phyloP scores from a whole-genome alignment of 2,888 invertebrate genomes.

The Steinernema carpocapsae region DNA sequence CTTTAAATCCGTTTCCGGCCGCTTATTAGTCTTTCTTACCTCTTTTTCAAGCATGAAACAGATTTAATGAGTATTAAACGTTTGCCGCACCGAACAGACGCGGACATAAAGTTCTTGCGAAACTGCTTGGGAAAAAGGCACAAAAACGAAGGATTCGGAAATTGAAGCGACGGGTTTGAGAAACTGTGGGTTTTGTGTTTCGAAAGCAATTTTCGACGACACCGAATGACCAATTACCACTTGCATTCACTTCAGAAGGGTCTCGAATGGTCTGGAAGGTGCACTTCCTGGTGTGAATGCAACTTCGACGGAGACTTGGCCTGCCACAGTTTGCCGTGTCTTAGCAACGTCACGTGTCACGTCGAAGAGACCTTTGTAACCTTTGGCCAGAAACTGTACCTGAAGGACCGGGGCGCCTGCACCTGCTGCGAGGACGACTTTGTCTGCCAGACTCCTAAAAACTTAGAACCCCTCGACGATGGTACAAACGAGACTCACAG shows the following conservation, averaged over 20 bases:
- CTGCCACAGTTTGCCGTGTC: slow-evolving; percentile 58
- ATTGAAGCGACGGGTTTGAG: too few relatives aligned
- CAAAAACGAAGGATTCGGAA: too few relatives aligned
- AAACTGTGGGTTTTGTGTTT: background rate
- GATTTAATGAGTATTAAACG: too few relatives aligned
- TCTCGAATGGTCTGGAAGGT: slow-evolving; percentile 61
- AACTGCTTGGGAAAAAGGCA: too few relatives aligned
- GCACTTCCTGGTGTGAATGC: slow-evolving; percentile 66
- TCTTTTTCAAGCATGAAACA: too few relatives aligned
- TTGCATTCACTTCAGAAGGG: slow-evolving; percentile 44
- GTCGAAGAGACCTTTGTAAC: slow-evolving; percentile 58
- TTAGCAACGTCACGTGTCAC: slow-evolving; percentile 53
- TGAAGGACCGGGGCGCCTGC: slow-evolving; percentile 65
- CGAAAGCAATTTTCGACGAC: background rate
- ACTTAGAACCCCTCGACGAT: slow-evolving; percentile 47
- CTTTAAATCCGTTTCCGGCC: too few relatives aligned
- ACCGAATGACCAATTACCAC: too few relatives aligned
- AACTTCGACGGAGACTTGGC: slow-evolving; percentile 49
- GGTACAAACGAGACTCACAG: too few relatives aligned
- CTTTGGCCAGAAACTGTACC: slow-evolving; percentile 63
- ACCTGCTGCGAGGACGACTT: slow-evolving; percentile 54
- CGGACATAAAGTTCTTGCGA: too few relatives aligned
- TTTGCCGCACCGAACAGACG: too few relatives aligned
- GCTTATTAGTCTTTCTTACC: too few relatives aligned
- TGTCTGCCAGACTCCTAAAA: slow-evolving; percentile 40